Conservation (phyloP, 2,888 invertebrate genomes). For the Seira sanloemensis region DNA sequence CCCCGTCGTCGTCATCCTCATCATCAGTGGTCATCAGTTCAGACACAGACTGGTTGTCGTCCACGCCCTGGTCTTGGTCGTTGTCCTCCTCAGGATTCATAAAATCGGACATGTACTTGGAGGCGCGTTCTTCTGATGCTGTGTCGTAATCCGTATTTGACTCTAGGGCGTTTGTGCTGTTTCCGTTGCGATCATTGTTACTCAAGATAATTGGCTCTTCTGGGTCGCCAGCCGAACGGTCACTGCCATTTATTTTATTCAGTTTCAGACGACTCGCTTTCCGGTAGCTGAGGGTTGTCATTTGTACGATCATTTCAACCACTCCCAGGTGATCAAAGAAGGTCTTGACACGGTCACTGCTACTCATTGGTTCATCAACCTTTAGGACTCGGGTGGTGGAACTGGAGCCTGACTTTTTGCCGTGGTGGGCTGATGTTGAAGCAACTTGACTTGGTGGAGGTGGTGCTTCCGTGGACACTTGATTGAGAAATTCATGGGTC, state of each 20-base stretch:
- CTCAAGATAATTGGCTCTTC: slow-evolving; percentile 56
- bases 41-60: slow-evolving; percentile 72
- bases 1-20: slow-evolving; percentile 72
- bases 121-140: slow-evolving; percentile 33
- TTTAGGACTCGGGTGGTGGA: slow-evolving; percentile 47
- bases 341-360: slow-evolving; percentile 65
- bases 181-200: slow-evolving; percentile 57
- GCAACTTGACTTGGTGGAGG: neutral
- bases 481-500: slow-evolving; percentile 65
- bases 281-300: slow-evolving; percentile 71
- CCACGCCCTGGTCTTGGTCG: slow-evolving; percentile 69
- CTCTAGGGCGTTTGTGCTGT: slow-evolving; percentile 4
- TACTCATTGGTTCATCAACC: slow-evolving; percentile 64
- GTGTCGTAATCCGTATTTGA: slow-evolving; percentile 34
- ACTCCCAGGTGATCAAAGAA: slow-evolving; percentile 70
- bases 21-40: slow-evolving; percentile 74
- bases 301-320: slow-evolving; percentile 70
- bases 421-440: slow-evolving; percentile 31
- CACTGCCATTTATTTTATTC: slow-evolving; percentile 56
- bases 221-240: slow-evolving; percentile 37
- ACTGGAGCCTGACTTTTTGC: slow-evolving; percentile 26
- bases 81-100: slow-evolving; percentile 59
- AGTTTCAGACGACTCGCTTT: slow-evolving; percentile 72
- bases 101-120: slow-evolving; percentile 50
- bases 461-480: slow-evolving; percentile 43